A percentile compares a stretch with the other conserved stretches of the same genome.
These are phyloP conservation scores for Luperina nickerlii DNA, from an alignment of 2,888 invertebrate species.

Conservation along the genomic window DNA sequence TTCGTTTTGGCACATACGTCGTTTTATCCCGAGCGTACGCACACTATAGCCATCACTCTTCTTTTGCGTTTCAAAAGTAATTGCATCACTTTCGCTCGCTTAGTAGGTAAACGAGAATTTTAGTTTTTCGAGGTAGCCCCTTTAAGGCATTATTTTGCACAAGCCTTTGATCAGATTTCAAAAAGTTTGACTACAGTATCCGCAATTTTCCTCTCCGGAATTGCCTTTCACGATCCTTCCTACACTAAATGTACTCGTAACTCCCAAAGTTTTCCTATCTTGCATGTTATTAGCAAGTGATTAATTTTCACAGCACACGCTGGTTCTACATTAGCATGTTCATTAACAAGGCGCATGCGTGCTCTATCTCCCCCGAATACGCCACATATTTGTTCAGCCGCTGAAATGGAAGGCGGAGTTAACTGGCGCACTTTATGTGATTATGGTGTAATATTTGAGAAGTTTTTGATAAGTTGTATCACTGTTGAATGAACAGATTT, in stretches of 20 bases:
- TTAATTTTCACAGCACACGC: constrained; percentile 42
- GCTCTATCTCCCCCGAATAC: constrained; percentile 22
- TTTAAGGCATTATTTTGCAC: not conserved
- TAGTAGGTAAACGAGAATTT: too few relatives aligned
- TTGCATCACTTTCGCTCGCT: too few relatives aligned
- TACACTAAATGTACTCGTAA: constrained; percentile 8
- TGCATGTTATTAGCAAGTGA: constrained; percentile 28
- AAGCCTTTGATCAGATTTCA: not conserved
- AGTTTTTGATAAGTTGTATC: constrained; percentile 22
- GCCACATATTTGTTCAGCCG: constrained; percentile 43
- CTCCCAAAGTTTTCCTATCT: constrained; percentile 23
- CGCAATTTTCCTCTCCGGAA: not conserved
- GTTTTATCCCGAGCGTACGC: too few relatives aligned
- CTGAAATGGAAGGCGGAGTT: constrained; percentile 21
- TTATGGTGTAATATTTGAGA: constrained; percentile 21
- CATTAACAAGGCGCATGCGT: constrained; percentile 59
- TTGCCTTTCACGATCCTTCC: too few relatives aligned
- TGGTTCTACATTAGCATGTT: constrained; percentile 54
- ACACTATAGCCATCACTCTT: too few relatives aligned
- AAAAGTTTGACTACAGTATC: not conserved
- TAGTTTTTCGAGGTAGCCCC: too few relatives aligned
- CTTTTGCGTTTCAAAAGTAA: too few relatives aligned
- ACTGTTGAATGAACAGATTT: not conserved
- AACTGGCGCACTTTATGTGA: constrained; percentile 23
- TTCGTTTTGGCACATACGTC: too few relatives aligned